Evolutionary conservation across 2,113 vertebrate genomes (phyloP), one percentile per base, ranked within the genome.

Genomic region (Psittacula cyanocephala): DNA sequence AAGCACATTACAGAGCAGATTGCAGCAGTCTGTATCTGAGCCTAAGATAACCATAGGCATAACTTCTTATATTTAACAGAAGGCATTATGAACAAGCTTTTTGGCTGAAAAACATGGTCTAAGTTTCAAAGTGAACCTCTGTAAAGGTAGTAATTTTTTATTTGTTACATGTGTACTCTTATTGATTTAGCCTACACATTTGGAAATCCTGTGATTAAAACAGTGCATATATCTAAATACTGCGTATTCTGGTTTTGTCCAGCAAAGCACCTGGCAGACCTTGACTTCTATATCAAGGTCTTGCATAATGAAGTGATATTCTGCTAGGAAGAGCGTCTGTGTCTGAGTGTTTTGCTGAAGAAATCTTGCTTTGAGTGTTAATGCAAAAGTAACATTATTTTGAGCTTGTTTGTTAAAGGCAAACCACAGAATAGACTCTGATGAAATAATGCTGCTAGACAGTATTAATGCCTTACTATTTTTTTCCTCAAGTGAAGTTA

Each of bases 401-500:
- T 69, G 41, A 83, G 25, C 14, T 27, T 71, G 23, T 59, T 82
- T 60, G n/a, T 81, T 83, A 70, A 95, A 89, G 35, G 14, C 37
- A 81, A 94, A 65, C 15, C 8, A 27, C 59, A 43, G 64, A 69
- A 28, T 16, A 82, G 43, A 44, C 20, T 49, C 15, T 41, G 17
- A 25, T 91, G 70, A 93, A 87, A 74, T 69, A 68, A 91, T 43
- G 14, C 43, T 91, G 91, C 81, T 94, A 85, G 46, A 31, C 52
- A 35, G 37, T 72, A 57, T 53, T 88, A 60, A 39, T 86, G 46
- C 46, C 76, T 93, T 86, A 22, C 25, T 86, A 27, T 49, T 81
- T 95, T 95, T 92, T 88, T 64, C 55, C 85, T 95, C 76, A 90
- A 20, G 24, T 25, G 49, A 81, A 91, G 62, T 53, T 63, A 59